phyloP scores from a whole-genome alignment of 2,113 vertebrate species.

The Dipodomys spectabilis region DNA sequence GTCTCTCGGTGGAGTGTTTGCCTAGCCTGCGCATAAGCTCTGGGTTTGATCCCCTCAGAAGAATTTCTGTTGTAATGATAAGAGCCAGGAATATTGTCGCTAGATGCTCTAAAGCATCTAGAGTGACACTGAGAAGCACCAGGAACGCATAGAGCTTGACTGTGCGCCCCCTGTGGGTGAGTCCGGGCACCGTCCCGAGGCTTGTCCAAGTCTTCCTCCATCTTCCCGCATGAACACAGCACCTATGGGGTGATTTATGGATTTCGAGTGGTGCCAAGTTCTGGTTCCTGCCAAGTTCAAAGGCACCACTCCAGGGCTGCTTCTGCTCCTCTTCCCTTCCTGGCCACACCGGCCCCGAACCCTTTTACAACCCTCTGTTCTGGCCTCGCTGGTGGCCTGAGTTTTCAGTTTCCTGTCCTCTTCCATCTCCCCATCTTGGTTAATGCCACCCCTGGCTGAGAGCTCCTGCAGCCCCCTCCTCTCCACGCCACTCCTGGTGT shows the following conservation, averaged over 20 bases:
- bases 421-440: background rate
- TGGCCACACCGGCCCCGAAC: accelerated
- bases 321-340: background rate
- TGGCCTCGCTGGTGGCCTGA: background rate
- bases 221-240: background rate
- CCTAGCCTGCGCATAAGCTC: background rate
- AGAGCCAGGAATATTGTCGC: background rate
- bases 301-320: background rate
- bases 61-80: background rate
- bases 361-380: background rate
- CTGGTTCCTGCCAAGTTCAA: background rate
- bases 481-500: background rate
- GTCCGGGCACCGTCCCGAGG: too few species aligned
- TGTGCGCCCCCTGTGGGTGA: too few species aligned
- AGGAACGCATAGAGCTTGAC: too few species aligned
- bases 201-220: background rate
- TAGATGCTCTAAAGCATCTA: background rate
- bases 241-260: background rate
- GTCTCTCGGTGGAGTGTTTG: background rate
- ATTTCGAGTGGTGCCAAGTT: background rate
- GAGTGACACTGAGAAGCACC: background rate
- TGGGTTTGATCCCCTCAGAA: background rate
- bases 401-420: background rate
- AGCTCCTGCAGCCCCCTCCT: background rate
- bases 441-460: too few species aligned